Evolutionary conservation across 2,797 vertebrate species (phyloP).

Genomic region (Meriones psammophilus): DNA sequence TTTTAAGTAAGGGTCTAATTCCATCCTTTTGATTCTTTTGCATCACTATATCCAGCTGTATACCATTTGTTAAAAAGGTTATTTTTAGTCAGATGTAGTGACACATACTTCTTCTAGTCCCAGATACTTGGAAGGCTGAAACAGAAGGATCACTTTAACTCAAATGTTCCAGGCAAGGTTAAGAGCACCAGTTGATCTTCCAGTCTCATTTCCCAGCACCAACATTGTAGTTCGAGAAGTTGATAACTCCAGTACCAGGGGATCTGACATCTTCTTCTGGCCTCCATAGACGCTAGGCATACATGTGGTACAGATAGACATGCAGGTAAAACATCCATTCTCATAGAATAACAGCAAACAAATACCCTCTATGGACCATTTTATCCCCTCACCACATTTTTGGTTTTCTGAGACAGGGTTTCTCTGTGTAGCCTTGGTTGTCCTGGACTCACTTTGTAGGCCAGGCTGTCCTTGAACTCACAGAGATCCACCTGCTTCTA

Average conservation of each 20-base stretch:
- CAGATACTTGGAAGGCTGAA: neutral
- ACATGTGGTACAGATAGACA: neutral
- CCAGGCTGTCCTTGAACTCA: no score
- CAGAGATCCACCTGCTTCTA: no score
- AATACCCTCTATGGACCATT: no score
- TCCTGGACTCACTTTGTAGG: no score
- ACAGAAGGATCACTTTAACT: neutral
- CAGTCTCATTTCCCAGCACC: neutral
- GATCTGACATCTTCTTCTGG: neutral
- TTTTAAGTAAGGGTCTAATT: neutral
- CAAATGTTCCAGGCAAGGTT: neutral
- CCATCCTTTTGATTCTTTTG: slow-evolving; percentile 4
- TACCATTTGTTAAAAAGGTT: slow-evolving; percentile 26
- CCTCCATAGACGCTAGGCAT: neutral
- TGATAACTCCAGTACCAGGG: neutral
- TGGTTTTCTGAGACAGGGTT: no score
- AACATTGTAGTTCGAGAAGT: neutral
- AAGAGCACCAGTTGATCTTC: neutral
- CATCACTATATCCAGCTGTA: neutral
- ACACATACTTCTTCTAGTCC: neutral
- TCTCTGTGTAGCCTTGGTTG: no score
- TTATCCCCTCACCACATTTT: neutral
- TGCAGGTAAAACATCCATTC: neutral
- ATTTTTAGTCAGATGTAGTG: neutral
- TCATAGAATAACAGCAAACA: neutral